Conservation (phyloP, 1,140 invertebrate species). For the Glomeris maerens region DNA sequence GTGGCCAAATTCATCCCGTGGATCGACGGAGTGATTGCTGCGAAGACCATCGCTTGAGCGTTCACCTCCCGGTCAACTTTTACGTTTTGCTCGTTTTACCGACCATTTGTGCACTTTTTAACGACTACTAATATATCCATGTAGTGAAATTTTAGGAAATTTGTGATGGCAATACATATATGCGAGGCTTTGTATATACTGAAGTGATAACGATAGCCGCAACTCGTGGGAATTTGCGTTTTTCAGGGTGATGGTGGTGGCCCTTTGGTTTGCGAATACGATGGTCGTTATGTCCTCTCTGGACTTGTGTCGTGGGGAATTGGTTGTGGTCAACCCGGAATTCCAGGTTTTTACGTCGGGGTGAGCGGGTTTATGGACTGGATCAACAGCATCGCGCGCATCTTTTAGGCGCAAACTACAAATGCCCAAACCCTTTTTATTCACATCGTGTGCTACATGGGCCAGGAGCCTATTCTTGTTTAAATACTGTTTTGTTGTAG, state of each 20-base stretch:
- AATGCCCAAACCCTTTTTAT: background rate
- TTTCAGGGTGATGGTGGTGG: slow-evolving; percentile 83
- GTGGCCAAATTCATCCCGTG: slow-evolving; percentile 49
- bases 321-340: slow-evolving; percentile 26
- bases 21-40: slow-evolving; percentile 48
- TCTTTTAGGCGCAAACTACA: background rate
- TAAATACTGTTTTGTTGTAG: background rate
- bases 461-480: background rate
- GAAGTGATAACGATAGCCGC: too few relatives aligned
- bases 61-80: too few relatives aligned
- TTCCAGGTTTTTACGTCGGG: slow-evolving; percentile 33
- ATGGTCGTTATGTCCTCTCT: slow-evolving; percentile 65
- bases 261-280: slow-evolving; percentile 72
- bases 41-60: background rate
- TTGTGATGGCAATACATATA: too few relatives aligned
- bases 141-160: too few relatives aligned
- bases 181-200: too few relatives aligned
- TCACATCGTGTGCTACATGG: background rate
- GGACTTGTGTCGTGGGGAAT: slow-evolving; percentile 84
- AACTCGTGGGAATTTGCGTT: too few relatives aligned
- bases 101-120: too few relatives aligned
- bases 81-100: too few relatives aligned
- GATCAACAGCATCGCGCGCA: slow-evolving; percentile 5
- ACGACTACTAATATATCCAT: too few relatives aligned
- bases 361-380: slow-evolving; percentile 22